These are phyloP conservation scores for Protosalanx chinensis DNA, from an alignment of 2,797 vertebrate species.

Conservation along the genomic window DNA sequence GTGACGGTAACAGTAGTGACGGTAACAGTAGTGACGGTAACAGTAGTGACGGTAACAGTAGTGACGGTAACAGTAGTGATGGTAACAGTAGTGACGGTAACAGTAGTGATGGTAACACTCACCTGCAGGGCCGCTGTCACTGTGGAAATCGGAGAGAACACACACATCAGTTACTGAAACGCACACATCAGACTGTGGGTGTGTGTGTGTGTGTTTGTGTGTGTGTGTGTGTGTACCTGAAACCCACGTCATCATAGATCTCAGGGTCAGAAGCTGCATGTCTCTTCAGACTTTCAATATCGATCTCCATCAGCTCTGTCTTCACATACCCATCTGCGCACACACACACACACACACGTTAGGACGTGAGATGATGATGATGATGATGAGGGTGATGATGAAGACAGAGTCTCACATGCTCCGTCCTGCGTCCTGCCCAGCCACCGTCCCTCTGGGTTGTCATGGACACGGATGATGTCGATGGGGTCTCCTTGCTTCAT, in stretches of 20 bases:
- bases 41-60: too few species aligned
- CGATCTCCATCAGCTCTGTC: conserved; percentile 83
- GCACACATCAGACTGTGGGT: neutral
- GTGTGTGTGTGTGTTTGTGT: too few species aligned
- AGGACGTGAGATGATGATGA: neutral
- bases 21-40: too few species aligned
- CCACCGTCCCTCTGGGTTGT: conserved; percentile 92
- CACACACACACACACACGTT: neutral
- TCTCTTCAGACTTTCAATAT: conserved; percentile 82
- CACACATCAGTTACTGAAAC: too few species aligned
- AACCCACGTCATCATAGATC: conserved; percentile 84
- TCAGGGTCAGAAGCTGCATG: conserved; percentile 70
- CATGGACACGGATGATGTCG: conserved; percentile 84
- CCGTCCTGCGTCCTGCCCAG: conserved; percentile 79
- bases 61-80: too few species aligned
- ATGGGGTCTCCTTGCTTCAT: conserved; percentile 82
- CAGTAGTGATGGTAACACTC: too few species aligned
- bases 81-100: too few species aligned
- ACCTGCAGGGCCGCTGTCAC: neutral
- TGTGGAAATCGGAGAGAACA: neutral
- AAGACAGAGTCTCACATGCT: conserved; percentile 70
- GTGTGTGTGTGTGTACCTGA: conserved; percentile 45
- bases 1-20: too few species aligned
- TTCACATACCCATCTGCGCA: conserved; percentile 89
- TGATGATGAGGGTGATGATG: neutral